These are phyloP conservation scores for Callorhinus ursinus DNA, from an alignment of 2,113 vertebrate genomes.

Conservation along the genomic window DNA sequence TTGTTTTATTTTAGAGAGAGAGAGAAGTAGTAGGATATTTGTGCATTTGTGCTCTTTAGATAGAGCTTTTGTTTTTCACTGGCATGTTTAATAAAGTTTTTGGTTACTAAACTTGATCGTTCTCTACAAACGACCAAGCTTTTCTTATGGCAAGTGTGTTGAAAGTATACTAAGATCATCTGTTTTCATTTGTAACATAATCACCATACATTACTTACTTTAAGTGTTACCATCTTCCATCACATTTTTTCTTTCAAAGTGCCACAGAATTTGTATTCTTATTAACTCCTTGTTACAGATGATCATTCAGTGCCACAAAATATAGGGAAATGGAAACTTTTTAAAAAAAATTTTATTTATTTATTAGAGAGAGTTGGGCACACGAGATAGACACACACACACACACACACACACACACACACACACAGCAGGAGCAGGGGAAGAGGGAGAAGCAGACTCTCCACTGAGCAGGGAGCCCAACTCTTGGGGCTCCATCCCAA, in stretches of 20 bases:
- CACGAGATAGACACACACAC: no score
- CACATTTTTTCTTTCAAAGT: background rate
- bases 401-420: no score
- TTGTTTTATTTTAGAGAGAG: background rate
- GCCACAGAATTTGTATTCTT: slow-evolving; percentile 6
- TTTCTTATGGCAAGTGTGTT: slow-evolving; percentile 20
- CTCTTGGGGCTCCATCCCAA: no score
- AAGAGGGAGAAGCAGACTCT: background rate
- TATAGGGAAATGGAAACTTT: background rate
- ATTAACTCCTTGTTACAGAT: slow-evolving; percentile 34
- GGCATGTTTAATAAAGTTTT: background rate
- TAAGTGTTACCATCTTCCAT: slow-evolving; percentile 4
- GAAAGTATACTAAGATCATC: slow-evolving; percentile 36
- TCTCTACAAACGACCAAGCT: slow-evolving; percentile 55
- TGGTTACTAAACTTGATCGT: slow-evolving; percentile 48
- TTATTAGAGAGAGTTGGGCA: background rate
- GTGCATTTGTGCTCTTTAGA: background rate
- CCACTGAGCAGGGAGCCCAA: background rate
- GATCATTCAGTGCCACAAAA: background rate
- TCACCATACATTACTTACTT: slow-evolving; percentile 11
- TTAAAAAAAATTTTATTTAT: background rate
- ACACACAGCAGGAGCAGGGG: background rate
- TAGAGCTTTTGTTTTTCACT: slow-evolving; percentile 2
- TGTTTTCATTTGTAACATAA: slow-evolving; percentile 56
- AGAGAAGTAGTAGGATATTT: background rate